A percentile compares a stretch with the other conserved stretches of the same genome.
These are phyloP conservation scores for Odobenus rosmarus DNA, from an alignment of 2,113 vertebrate species.

Conservation along the genomic window DNA sequence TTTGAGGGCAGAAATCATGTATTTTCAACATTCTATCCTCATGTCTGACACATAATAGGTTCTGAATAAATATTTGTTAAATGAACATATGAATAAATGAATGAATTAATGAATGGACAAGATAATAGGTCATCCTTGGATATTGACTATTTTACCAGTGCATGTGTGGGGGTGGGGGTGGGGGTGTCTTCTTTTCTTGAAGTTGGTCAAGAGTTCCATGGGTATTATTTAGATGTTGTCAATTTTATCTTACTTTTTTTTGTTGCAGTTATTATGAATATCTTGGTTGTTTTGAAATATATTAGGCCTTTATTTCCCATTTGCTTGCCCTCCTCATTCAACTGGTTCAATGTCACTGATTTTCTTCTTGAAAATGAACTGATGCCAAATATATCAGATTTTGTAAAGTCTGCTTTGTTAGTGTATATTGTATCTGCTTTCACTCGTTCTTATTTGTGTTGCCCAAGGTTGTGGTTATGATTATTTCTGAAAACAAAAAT, in stretches of 20 bases:
- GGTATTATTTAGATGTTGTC: background rate
- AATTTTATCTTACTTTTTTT: constrained; percentile 5
- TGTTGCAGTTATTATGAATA: background rate
- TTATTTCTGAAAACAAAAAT: constrained; percentile 68
- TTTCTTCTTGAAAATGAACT: constrained; percentile 1
- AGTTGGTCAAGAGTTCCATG: background rate
- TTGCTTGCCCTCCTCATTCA: background rate
- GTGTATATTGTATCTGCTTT: background rate
- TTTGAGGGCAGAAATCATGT: background rate
- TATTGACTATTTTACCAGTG: background rate
- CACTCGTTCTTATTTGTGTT: constrained; percentile 42
- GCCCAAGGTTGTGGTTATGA: constrained; percentile 54
- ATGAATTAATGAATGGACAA: background rate
- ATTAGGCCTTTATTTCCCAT: constrained; percentile 13
- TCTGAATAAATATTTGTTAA: background rate
- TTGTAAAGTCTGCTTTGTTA: background rate
- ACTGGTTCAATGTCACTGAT: background rate
- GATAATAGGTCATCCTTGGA: background rate
- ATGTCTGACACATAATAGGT: background rate
- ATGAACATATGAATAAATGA: background rate
- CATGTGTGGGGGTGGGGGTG: too few species aligned
- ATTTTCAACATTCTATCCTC: background rate
- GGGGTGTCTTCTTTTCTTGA: background rate
- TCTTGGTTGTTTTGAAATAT: constrained; percentile 29
- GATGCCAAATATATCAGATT: background rate